phyloP scores from a whole-genome alignment of 2,797 vertebrate species.

The Jordanella pulchra region DNA sequence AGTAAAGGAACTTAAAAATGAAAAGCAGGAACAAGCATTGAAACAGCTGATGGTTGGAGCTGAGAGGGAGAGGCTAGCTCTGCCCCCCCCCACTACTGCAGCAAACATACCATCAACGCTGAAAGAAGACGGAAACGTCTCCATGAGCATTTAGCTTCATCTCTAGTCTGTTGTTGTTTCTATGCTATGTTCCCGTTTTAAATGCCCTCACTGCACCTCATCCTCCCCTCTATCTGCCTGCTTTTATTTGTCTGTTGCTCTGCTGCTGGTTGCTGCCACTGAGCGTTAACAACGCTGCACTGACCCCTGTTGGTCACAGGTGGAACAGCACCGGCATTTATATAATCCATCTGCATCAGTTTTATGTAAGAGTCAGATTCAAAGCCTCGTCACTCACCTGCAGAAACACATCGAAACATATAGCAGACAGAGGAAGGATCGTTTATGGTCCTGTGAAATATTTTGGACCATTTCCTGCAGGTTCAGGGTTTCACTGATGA shows the following conservation, averaged over 20 bases:
- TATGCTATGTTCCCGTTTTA: too few relatives aligned
- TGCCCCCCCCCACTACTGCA: too few relatives aligned
- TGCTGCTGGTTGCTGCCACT: not conserved
- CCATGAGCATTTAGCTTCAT: too few relatives aligned
- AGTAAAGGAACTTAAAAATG: too few relatives aligned
- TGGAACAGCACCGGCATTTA: slow-evolving; percentile 6
- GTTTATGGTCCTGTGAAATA: too few relatives aligned
- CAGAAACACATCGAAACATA: not conserved
- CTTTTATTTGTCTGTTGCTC: not conserved
- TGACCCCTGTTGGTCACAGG: slow-evolving; percentile 27
- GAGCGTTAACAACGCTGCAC: not conserved
- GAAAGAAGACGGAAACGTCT: too few relatives aligned
- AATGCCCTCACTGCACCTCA: too few relatives aligned
- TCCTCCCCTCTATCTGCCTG: not conserved
- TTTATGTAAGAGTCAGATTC: slow-evolving; percentile 18
- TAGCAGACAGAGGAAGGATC: not conserved
- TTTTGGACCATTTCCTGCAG: too few relatives aligned
- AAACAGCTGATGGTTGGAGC: not conserved
- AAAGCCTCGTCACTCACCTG: not conserved
- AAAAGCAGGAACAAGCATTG: not conserved
- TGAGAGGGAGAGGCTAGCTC: not conserved
- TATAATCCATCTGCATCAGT: slow-evolving; percentile 10
- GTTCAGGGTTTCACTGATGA: not conserved
- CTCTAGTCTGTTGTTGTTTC: not conserved
- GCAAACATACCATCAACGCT: too few relatives aligned